Base-by-base conservation (phyloP, 35 echinoderm and acorn worm genomes). In the Heliocidaris erythrogramma region DNA sequence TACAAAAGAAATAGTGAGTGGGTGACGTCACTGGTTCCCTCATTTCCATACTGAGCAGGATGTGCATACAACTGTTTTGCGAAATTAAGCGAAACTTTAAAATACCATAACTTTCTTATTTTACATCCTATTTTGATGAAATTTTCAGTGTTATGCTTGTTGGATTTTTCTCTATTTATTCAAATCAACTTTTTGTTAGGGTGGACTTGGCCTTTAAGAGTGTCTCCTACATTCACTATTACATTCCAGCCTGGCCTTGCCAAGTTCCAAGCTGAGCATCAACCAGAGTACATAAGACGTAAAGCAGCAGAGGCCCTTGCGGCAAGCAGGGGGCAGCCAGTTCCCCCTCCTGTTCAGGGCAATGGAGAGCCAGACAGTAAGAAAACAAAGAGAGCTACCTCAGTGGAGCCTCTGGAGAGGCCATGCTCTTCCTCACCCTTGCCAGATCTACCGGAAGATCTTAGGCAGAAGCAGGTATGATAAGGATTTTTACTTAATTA, bases 361-460 rank as follows among this genome's bases (percentile, higher is more conserved):
- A 86, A 31, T 92, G 98, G 94, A 27, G 97, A 97, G 92, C 98
- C 98, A 35, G 95, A 97, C 14, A 94, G 31, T 59, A 99, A 99
- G 94, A 99, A 97, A 60, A 96, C 88, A n/a, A 94, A 94, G 49
- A 95, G 97, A 85, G 88, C 94, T 27, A 94, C 78, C 30, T 97
- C 98, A 6, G 97, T 99, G 30, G 98, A 99, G 47, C 98, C 98
- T 10, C 88, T 99, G n/a, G 98, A 99, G 5, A 94, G 97, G 78
- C 97, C 98, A 13, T 24, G 90, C 35, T 97, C 94, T 92, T 89
- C 95, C 6, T 97, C 98, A 17, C 91, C 97, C 96, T 29, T 97
- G 65, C 97, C 98, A 21, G 96, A 97, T 78, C 95, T 99, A 47
- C 98, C 98, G 29, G 96, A 94, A 53, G 96, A 99, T 59, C 95